Conservation (phyloP, 2,888 invertebrate genomes). For the Helicoverpa assulta region DNA sequence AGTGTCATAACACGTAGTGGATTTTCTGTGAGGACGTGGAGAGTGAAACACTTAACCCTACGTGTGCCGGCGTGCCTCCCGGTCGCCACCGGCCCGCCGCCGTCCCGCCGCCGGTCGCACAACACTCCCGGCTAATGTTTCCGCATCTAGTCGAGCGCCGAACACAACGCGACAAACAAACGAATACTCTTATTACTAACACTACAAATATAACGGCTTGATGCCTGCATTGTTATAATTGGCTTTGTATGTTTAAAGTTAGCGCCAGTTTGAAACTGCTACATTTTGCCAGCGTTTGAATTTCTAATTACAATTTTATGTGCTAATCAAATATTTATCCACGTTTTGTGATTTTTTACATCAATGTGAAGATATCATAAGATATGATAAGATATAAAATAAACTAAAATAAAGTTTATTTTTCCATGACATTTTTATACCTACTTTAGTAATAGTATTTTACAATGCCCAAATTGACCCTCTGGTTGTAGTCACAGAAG, state of each 20-base stretch:
- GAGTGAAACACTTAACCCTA: constrained; percentile 4
- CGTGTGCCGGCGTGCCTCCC: constrained; percentile 7
- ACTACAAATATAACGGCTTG: constrained; percentile 32
- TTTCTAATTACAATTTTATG: not conserved
- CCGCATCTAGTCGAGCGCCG: constrained; percentile 59
- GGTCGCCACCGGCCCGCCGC: constrained; percentile 10
- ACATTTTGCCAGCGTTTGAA: not conserved
- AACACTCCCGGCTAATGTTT: constrained; percentile 54
- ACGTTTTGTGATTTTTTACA: not conserved
- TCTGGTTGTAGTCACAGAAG: constrained; percentile 43
- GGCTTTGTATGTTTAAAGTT: constrained; percentile 7
- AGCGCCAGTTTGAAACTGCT: not conserved
- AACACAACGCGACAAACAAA: constrained; percentile 41
- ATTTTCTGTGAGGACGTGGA: not conserved
- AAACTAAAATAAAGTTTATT: not conserved
- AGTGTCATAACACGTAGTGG: not conserved
- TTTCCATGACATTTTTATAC: constrained; percentile 17
- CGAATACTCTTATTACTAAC: constrained; percentile 46
- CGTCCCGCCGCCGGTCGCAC: constrained; percentile 39
- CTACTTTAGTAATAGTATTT: constrained; percentile 41
- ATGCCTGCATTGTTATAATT: constrained; percentile 17
- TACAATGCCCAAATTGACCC: constrained; percentile 41
- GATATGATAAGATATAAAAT: not conserved
- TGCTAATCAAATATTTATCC: no score
- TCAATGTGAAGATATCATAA: not conserved